Base-by-base conservation (phyloP, 1,140 invertebrate species). In the Conopomorpha cramerella region DNA sequence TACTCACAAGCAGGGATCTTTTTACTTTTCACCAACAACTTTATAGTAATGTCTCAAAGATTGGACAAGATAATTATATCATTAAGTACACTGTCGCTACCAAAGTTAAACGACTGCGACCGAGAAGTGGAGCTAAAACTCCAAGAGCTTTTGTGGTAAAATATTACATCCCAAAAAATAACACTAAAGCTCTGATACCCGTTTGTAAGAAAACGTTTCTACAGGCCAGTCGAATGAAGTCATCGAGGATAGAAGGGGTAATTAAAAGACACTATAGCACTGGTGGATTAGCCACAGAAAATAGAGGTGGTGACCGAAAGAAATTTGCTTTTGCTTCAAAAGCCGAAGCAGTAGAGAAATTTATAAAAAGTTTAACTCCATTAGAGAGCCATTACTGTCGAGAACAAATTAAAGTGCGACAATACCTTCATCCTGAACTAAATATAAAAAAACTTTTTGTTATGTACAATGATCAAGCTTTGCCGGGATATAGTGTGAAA, bases 261-360 rank as follows among this genome's bases (percentile, higher is more conserved):
- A 6, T 11, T 7, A 10, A 29, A 29, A 29, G 10, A 6, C 3
- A 4, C 10, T 23, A 6, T 23, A 4, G 10, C 19, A 4, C 7
- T 4, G 32, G 32, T 11, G 8, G 6, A 12, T 3, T 34, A 3
- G 8, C 32, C 6, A 10, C 7, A 11, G 34, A 36, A 36, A 36
- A 36, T 27, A 6, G 34, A 8, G 34, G 34, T 13, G 34, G 34
- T 17, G 34, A 36, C 12, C 7, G 17, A 13, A 36, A 36, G 16
- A n/a, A 2, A 25, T 23, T 19, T 18, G 13, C 6, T n/a, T 34
- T n/a, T 16, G 3, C 16, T 11, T 8, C 16, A 3, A 3, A 13
- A 8, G 23, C 7, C 18, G 16, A 36, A 36, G 8, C 23, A 7
- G 17, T 36, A 10, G 8, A 32, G 16, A 32, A 17, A 16, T 29